Evolutionary conservation across 2,888 invertebrate genomes (phyloP), one percentile per base, ranked within the genome.

Genomic region (Oasisia sp.): DNA sequence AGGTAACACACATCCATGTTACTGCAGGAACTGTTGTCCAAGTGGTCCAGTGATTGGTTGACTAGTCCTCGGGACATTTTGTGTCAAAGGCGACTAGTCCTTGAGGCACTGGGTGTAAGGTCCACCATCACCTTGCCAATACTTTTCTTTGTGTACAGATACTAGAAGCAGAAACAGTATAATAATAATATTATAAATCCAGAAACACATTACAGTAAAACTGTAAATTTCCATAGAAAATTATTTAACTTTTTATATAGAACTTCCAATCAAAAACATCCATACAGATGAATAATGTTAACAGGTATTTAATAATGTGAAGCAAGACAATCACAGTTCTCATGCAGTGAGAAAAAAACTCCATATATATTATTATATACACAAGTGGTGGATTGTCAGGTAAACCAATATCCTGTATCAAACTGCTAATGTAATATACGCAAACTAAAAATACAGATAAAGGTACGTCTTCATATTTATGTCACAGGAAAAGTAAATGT

Each of bases 81-180:
- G 38, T 27, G 74, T 74, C 74, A 74, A 5, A 74, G 74, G 27
- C 27, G 74, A 74, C 74, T 74, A 74, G 74, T 74, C 74, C 2
- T 74, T 19, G 74, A 74, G 2, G 74, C 74, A 19, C 4, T 74
- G 74, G 74, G 74, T n/a, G 27, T 74, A n/a, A 95, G 92, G 91
- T 95, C 95, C 91, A 95, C 95, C 9, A 95, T 93, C 56, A 95
- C 94, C 92, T 95, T 95, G 9, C 95, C 95, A 45, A 94, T 94
- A 93, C 94, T 95, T 91, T 94, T 94, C 93, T 95, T 93, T 5
- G 94, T 93, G 92, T 95, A 95, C 93, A 95, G 93, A 91, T 95
- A 94, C 95, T 95, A 95, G 92, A 94, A 94, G 32, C 91, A 45
- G 89, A 92, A 93, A 93, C 90, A 92, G 12, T 92, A n/a, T 50